Conservation (phyloP, 2,797 vertebrate species). For the Gambusia yucatana region DNA sequence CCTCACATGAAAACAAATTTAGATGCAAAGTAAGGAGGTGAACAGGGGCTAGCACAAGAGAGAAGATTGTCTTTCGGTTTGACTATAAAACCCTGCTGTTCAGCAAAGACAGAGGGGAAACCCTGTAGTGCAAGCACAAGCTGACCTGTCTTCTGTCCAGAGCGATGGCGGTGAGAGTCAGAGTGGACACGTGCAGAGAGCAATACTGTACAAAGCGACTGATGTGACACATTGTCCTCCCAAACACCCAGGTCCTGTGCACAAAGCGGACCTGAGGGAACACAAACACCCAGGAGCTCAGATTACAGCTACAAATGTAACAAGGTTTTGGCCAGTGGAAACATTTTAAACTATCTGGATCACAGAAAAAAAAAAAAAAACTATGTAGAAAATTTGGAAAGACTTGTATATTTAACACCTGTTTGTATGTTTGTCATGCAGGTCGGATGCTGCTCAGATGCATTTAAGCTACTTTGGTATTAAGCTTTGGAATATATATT, state of each 20-base stretch:
- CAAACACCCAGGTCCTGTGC: constrained; percentile 94
- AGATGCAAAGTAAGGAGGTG: not conserved
- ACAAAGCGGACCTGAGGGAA: constrained; percentile 88
- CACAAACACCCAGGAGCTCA: constrained; percentile 19
- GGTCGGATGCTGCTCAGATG: constrained; percentile 45
- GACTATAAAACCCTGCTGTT: not conserved
- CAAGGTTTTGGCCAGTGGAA: constrained; percentile 35
- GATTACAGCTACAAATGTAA: not conserved
- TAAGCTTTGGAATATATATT: not conserved
- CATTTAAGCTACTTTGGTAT: constrained; percentile 47
- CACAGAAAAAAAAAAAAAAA: constrained; percentile 3
- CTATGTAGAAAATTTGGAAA: constrained; percentile 11
- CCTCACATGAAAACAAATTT: not conserved
- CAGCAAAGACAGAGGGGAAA: not conserved
- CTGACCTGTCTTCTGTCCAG: constrained; percentile 93
- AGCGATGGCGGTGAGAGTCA: constrained; percentile 92
- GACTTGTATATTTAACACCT: constrained; percentile 16
- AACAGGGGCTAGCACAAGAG: not conserved
- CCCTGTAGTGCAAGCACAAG: not conserved
- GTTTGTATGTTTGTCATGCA: constrained; percentile 16
- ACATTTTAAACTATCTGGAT: constrained; percentile 9
- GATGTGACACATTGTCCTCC: constrained; percentile 92
- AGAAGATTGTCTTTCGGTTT: not conserved
- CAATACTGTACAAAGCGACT: constrained; percentile 96
- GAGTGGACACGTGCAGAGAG: constrained; percentile 91